Base-by-base conservation (phyloP, 1,140 invertebrate genomes). In the Drosophila subobscura region DNA sequence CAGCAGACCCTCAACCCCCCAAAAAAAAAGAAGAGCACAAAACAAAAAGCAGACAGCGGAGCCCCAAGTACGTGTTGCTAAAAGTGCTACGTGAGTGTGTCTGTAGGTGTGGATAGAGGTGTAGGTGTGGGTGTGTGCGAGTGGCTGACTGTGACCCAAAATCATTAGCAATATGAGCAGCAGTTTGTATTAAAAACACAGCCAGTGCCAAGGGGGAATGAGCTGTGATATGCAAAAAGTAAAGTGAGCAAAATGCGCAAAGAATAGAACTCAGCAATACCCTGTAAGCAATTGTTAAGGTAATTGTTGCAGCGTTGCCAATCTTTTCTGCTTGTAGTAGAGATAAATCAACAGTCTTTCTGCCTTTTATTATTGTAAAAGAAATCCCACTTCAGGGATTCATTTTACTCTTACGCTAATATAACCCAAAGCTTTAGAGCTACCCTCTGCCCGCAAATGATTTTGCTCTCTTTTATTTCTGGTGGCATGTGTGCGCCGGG, bases 121-220 rank as follows among this genome's bases (percentile, higher is more conserved):
- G 71, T 55, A 73, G 76, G 80, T 84, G 60, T 77, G 65, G 5
- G 67, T 45, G 56, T 12, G 51, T 50, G 72, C 59, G 72, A 79
- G 81, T 79, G 81, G 72, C 70, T 88, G 75, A 81, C 56, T 76
- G 72, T 77, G 74, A 77, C 83, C 83, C 83, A 88, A 88, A 88
- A 88, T 88, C 83, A 88, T 88, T 88, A 88, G 83, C 83, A 88
- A 88, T 88, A 88, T 88, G 83, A 88, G 84, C 83, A 88, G 83
- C 81, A 77, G 83, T 86, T 86, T 88, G 83, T 86, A 75, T 83
- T 88, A 79, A 83, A 88, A 89, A 88, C 84, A 83, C 79, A 72
- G 74, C 68, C 61, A 50, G 46, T 55, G 61, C 66, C 16, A 42
- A 75, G 20, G 44, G 44, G 49, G 63, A 79, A 77, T 49, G 55